These are phyloP conservation scores for Aphelocoma californica DNA, from an alignment of 2,797 vertebrate genomes.

Conservation along the genomic window DNA sequence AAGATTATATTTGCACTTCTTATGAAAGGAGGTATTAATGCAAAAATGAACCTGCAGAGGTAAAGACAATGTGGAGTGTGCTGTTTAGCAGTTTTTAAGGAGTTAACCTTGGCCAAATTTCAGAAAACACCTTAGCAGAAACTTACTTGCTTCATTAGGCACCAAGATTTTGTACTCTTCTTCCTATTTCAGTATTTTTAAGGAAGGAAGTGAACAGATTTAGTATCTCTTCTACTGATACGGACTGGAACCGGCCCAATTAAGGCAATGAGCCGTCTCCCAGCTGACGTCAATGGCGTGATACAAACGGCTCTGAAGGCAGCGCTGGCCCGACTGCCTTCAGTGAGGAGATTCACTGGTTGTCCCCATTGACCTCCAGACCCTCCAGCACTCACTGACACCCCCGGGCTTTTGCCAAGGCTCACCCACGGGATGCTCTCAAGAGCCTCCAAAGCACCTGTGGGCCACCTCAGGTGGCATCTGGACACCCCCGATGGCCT, in stretches of 20 bases:
- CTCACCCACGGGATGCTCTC: neutral
- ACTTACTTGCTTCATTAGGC: neutral
- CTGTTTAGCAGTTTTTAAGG: neutral
- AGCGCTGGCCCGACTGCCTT: rapidly evolving
- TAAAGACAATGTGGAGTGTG: neutral
- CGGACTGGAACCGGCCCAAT: neutral
- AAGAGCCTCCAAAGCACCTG: neutral
- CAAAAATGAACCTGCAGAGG: neutral
- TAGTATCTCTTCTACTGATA: no score
- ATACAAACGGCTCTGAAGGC: neutral
- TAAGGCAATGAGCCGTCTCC: neutral
- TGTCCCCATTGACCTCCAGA: neutral
- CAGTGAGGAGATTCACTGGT: rapidly evolving
- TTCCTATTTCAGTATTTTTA: neutral
- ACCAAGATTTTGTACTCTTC: neutral
- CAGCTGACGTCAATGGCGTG: rapidly evolving
- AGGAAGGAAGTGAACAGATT: neutral
- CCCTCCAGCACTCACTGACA: neutral
- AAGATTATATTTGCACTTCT: neutral
- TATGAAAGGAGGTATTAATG: neutral
- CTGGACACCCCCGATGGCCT: no score
- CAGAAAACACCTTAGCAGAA: neutral
- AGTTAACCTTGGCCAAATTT: neutral
- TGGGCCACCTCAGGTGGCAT: neutral
- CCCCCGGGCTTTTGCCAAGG: rapidly evolving